These are phyloP conservation scores for Sardinella longiceps DNA, from an alignment of 2,797 vertebrate genomes.

Conservation along the genomic window DNA sequence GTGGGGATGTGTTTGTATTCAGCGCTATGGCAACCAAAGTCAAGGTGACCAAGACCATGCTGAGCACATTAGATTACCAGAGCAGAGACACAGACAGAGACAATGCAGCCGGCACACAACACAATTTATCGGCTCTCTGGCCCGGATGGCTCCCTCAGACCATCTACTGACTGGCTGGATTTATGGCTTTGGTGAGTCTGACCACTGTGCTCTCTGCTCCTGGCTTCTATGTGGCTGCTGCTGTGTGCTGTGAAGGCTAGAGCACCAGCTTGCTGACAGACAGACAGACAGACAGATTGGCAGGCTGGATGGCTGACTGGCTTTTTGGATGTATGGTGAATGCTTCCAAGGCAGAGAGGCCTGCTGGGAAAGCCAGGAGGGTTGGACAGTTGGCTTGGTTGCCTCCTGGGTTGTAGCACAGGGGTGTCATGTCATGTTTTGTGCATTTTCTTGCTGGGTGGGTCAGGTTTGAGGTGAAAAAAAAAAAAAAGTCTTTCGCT, in stretches of 20 bases:
- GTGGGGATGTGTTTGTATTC: conserved; percentile 84
- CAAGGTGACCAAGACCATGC: conserved; percentile 86
- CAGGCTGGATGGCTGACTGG: not conserved
- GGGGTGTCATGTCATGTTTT: conserved; percentile 12
- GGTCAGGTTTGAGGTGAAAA: not conserved
- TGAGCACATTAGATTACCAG: conserved; percentile 83
- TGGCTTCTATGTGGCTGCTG: conserved; percentile 46
- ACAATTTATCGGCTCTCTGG: conserved; percentile 75
- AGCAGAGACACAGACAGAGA: conserved; percentile 79
- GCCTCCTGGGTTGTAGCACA: not conserved
- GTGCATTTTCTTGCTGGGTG: not conserved
- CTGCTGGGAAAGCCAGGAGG: not conserved
- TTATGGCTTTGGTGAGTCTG: conserved; percentile 78
- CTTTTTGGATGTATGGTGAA: not conserved
- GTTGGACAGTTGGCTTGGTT: not conserved
- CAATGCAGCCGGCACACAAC: conserved; percentile 80
- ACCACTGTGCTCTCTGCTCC: conserved; percentile 54
- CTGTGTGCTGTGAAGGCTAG: conserved; percentile 46
- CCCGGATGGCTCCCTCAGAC: conserved; percentile 75
- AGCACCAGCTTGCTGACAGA: not conserved
- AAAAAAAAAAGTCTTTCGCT: not conserved
- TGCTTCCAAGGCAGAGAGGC: conserved; percentile 5
- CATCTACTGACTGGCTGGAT: conserved; percentile 71
- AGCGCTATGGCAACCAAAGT: conserved; percentile 85
- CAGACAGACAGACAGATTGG: too few relatives aligned